Evolutionary conservation across 2,797 vertebrate genomes (phyloP).

Genomic region (Aldrovandia affinis): DNA sequence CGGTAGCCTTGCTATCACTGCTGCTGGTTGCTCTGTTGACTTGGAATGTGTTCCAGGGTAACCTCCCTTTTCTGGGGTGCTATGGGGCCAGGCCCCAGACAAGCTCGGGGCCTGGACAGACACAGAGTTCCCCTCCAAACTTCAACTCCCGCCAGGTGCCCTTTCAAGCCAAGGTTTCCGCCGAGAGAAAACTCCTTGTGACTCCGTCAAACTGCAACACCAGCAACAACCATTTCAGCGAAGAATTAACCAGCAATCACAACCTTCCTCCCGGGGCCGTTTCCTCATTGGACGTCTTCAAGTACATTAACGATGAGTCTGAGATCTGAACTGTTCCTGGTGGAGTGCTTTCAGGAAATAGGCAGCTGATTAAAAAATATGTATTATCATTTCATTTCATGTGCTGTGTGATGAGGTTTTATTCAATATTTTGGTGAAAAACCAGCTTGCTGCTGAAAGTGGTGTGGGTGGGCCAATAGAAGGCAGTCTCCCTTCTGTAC

Average conservation of each 20-base stretch:
- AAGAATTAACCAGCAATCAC: slow-evolving; percentile 63
- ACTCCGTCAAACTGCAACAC: slow-evolving; percentile 46
- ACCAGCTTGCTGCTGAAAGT: background rate
- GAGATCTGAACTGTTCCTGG: slow-evolving; percentile 67
- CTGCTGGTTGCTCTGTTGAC: slow-evolving; percentile 60
- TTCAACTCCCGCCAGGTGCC: slow-evolving; percentile 48
- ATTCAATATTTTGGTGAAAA: background rate
- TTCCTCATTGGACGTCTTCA: slow-evolving; percentile 43
- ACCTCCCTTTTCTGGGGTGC: slow-evolving; percentile 28
- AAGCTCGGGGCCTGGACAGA: slow-evolving; percentile 32
- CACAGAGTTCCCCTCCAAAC: slow-evolving; percentile 48
- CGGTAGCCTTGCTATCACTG: slow-evolving; percentile 61
- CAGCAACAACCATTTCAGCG: slow-evolving; percentile 67
- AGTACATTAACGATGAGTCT: slow-evolving; percentile 75
- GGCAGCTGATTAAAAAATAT: slow-evolving; percentile 53
- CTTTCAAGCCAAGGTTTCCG: slow-evolving; percentile 56
- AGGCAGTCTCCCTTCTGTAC: background rate
- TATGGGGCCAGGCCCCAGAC: slow-evolving; percentile 35
- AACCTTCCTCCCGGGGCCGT: slow-evolving; percentile 11
- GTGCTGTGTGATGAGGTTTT: slow-evolving; percentile 3
- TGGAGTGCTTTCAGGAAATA: slow-evolving; percentile 35
- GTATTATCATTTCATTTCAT: background rate
- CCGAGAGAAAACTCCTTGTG: slow-evolving; percentile 56
- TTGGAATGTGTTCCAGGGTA: slow-evolving; percentile 60
- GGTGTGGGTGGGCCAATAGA: background rate